phyloP scores from a whole-genome alignment of 2,888 invertebrate species.

The Drosophila suboccidentalis region DNA sequence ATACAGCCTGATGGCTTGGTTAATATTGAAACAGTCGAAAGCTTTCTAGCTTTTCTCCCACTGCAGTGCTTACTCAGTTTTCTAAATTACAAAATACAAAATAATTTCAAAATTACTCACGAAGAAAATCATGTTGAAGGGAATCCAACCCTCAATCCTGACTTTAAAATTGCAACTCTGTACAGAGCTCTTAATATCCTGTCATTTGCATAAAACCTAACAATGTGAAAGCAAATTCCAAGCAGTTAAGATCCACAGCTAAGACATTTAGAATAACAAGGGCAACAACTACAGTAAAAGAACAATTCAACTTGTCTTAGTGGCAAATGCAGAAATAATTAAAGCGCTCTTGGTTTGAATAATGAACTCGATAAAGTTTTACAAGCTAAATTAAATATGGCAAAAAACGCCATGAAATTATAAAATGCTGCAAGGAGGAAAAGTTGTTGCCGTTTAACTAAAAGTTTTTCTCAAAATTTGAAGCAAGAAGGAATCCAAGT shows the following conservation, averaged over 20 bases:
- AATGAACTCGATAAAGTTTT: conserved; percentile 58
- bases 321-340: conserved; percentile 48
- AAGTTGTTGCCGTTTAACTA: conserved; percentile 46
- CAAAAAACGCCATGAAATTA: conserved; percentile 47
- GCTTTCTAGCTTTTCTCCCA: neutral
- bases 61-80: neutral
- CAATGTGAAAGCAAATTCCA: conserved; percentile 15
- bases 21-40: conserved; percentile 4
- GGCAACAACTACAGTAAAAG: conserved; percentile 18
- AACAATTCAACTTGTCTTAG: conserved; percentile 38
- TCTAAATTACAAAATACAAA: neutral
- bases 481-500: conserved; percentile 14
- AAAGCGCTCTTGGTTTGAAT: conserved; percentile 38
- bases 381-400: conserved; percentile 44
- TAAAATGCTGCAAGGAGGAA: conserved; percentile 33
- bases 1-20: neutral
- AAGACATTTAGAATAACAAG: conserved; percentile 28
- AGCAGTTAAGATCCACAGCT: conserved; percentile 13
- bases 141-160: neutral
- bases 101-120: neutral
- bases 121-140: neutral
- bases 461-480: conserved; percentile 41
- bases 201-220: conserved; percentile 26
- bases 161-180: conserved; percentile 1
- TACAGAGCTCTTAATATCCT: conserved; percentile 5